These are phyloP conservation scores for Botia almorhae DNA, from an alignment of 2,797 vertebrate genomes.

Conservation along the genomic window DNA sequence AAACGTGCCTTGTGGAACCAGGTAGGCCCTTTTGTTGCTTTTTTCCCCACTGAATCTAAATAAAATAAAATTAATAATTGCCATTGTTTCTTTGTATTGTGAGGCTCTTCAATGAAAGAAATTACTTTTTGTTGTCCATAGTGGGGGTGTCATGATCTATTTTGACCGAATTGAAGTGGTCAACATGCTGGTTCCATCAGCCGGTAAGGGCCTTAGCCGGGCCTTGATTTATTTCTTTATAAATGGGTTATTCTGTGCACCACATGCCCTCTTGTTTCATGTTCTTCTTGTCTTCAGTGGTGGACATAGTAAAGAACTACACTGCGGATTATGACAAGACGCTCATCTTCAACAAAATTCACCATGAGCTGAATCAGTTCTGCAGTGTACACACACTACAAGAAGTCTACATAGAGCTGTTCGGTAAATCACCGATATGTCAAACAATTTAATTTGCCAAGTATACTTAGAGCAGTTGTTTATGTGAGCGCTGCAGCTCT, in stretches of 20 bases:
- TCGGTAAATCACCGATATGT: conserved; percentile 77
- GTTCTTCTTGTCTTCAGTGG: conserved; percentile 66
- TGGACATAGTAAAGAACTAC: conserved; percentile 93
- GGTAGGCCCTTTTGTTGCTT: conserved; percentile 74
- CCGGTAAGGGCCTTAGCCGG: conserved; percentile 78
- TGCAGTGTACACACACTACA: conserved; percentile 98
- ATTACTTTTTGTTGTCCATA: conserved; percentile 64
- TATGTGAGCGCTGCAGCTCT: neutral
- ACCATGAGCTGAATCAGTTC: conserved; percentile 98
- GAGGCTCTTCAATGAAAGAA: neutral
- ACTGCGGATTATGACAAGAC: conserved; percentile 98
- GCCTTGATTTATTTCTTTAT: neutral
- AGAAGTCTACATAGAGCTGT: conserved; percentile 96
- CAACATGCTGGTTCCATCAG: conserved; percentile 89
- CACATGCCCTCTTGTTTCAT: conserved; percentile 6
- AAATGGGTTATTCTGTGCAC: too few species aligned
- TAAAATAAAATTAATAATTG: neutral
- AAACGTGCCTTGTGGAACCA: conserved; percentile 99
- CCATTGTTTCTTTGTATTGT: neutral
- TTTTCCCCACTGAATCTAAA: neutral
- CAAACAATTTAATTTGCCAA: conserved; percentile 43
- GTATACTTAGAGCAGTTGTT: conserved; percentile 19
- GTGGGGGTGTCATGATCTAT: conserved; percentile 98
- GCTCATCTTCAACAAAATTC: conserved; percentile 98
- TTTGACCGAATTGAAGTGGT: conserved; percentile 98